A percentile compares a stretch with the other conserved stretches of the same genome.
These are phyloP conservation scores for Cromileptes altivelis DNA, from an alignment of 2,113 vertebrate species.

Conservation along the genomic window DNA sequence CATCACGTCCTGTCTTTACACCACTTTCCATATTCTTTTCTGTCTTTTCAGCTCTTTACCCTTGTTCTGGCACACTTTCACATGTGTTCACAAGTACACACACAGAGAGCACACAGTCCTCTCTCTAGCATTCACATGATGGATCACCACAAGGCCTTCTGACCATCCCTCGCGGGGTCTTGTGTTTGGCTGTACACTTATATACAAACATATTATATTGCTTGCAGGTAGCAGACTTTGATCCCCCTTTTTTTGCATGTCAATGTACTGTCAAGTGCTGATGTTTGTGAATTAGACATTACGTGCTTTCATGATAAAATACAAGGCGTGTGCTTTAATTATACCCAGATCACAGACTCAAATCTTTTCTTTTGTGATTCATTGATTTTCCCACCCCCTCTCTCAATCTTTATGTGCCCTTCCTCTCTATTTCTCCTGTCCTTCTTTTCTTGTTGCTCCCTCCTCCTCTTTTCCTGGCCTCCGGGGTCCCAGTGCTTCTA, in stretches of 20 bases:
- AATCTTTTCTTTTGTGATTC: constrained; percentile 63
- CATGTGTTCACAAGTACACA: background rate
- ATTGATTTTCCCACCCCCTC: constrained; percentile 66
- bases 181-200: background rate
- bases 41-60: background rate
- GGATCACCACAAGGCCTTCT: constrained; percentile 32
- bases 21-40: constrained; percentile 2
- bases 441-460: constrained; percentile 70
- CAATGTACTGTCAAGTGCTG: constrained; percentile 15
- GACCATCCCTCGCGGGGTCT: constrained; percentile 14
- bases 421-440: constrained; percentile 45
- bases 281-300: constrained; percentile 18
- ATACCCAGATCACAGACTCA: constrained; percentile 45
- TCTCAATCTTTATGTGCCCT: constrained; percentile 47
- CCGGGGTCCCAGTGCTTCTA: constrained; percentile 90
- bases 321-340: constrained; percentile 43
- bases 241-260: background rate
- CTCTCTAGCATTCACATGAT: constrained; percentile 24
- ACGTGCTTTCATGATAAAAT: constrained; percentile 46
- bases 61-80: background rate
- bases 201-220: constrained; percentile 7
- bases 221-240: background rate
- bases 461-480: constrained; percentile 81
- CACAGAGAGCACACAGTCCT: background rate
- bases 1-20: constrained; percentile 36